Evolutionary conservation across 2,797 vertebrate genomes (phyloP).

Genomic region (Pantherophis alleghaniensis): DNA sequence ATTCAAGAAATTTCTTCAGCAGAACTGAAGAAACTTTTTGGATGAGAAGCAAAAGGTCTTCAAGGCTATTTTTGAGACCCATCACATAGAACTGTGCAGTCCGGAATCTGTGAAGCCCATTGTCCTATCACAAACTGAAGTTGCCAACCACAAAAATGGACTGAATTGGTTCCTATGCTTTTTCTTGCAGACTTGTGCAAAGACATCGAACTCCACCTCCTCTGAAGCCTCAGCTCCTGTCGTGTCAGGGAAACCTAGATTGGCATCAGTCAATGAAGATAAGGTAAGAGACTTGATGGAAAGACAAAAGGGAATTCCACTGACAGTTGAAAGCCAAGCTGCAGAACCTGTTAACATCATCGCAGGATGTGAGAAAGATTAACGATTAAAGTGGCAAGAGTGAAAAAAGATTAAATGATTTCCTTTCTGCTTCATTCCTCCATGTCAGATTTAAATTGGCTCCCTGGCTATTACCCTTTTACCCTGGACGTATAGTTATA

Average conservation of each 20-base stretch:
- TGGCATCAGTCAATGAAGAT: neutral
- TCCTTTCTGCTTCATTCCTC: neutral
- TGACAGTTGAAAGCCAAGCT: neutral
- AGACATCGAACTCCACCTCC: neutral
- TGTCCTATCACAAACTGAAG: neutral
- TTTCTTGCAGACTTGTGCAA: neutral
- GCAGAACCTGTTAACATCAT: neutral
- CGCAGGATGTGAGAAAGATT: neutral
- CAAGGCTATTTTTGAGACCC: neutral
- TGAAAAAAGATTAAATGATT: neutral
- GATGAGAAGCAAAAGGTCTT: neutral
- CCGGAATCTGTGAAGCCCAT: neutral
- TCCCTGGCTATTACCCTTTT: neutral
- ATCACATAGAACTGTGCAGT: neutral
- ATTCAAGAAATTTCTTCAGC: neutral
- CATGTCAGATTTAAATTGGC: neutral
- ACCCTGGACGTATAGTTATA: neutral
- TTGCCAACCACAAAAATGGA: neutral
- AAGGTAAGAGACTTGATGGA: neutral
- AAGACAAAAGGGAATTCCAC: neutral
- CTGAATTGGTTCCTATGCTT: neutral
- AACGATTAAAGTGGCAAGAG: neutral
- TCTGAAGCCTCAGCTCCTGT: neutral
- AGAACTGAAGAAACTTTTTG: neutral
- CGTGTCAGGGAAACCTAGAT: rapidly evolving